These are phyloP conservation scores for Plectrocnemia conspersa DNA, from an alignment of 1,140 invertebrate species.

Conservation along the genomic window DNA sequence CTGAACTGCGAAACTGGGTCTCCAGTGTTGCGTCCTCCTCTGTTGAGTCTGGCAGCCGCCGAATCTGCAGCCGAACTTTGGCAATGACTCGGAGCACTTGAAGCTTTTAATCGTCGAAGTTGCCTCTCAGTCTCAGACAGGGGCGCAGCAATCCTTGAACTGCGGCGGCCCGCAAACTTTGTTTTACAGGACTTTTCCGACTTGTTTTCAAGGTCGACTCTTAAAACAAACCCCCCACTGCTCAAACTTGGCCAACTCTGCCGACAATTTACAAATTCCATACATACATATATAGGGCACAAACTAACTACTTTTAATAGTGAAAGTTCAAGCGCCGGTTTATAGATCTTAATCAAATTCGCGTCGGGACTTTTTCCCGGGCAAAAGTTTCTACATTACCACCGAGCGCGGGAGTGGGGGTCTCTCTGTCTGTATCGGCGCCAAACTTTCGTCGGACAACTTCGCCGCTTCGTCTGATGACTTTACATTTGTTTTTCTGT, in stretches of 20 bases:
- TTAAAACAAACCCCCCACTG: conserved; percentile 54
- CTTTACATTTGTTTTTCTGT: conserved; percentile 5
- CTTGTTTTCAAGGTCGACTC: conserved; percentile 55
- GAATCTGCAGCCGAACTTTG: conserved; percentile 47
- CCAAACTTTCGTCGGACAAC: background rate
- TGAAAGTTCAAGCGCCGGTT: conserved; percentile 34
- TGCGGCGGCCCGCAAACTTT: conserved; percentile 55
- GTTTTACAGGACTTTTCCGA: conserved; percentile 57
- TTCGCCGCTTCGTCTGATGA: conserved; percentile 6
- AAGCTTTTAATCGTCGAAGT: conserved; percentile 57
- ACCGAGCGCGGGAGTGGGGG: too few species aligned
- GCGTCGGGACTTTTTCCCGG: conserved; percentile 34
- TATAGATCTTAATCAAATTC: conserved; percentile 37
- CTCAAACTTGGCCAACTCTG: conserved; percentile 53
- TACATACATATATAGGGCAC: too few species aligned
- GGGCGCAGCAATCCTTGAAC: conserved; percentile 55
- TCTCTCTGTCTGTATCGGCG: conserved; percentile 7
- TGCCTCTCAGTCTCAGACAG: conserved; percentile 55
- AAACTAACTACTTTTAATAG: conserved; percentile 48
- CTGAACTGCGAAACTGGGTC: too few species aligned
- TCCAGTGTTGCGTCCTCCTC: too few species aligned
- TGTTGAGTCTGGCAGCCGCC: conserved; percentile 42
- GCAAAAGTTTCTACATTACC: conserved; percentile 32
- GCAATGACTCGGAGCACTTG: conserved; percentile 57
- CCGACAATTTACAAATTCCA: conserved; percentile 57